Evolutionary conservation across 2,113 vertebrate genomes (phyloP), one percentile per base, ranked within the genome.

Genomic region (Eidolon helvum): DNA sequence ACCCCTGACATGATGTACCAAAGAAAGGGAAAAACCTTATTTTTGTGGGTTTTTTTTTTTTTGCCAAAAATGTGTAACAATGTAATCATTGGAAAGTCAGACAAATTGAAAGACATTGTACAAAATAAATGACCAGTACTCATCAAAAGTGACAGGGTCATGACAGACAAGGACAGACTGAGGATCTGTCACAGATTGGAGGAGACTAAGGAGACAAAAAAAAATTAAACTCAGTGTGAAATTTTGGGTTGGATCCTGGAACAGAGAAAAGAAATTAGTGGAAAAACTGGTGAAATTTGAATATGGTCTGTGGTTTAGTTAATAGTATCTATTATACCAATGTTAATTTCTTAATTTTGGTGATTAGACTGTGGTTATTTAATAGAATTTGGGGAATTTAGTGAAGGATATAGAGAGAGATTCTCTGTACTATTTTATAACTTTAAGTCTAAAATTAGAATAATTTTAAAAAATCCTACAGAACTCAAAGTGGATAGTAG

Each of bases 321-420:
- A 95, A 45, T 93, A 53, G 53, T 91, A 66, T 75, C 69, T 91
- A 48, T 93, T 80, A 19, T 77, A 50, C 43, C 61, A 74, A 19
- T 33, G 77, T 43, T 82, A 69, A 89, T 93, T 69, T 88, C 26
- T 94, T 95, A 26, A 53, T 63, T 77, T 93, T 63, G 72, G 21
- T 84, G 19, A 78, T 57, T 74, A 53, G 33, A 28, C 48, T 88
- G 35, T 66, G 5, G 5, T 77, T 91, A 50, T 57, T 79, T 72
- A 87, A 91, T 68, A 30, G 24, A 65, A 71, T 35, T 48, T 84
- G 30, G 1, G 19, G 9, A 89, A 55, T 79, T 78, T 61, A 74
- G 1, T 69, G 57, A 90, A 48, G 33, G 30, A 28, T 38, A 11
- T 90, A 63, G 93, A 35, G 19, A 19, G n/a, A 72, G n/a, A 50